A percentile compares a stretch with the other conserved stretches of the same genome.
Evolutionary conservation across 2,797 vertebrate species (phyloP).

Genomic region (Lacerta bilineata): DNA sequence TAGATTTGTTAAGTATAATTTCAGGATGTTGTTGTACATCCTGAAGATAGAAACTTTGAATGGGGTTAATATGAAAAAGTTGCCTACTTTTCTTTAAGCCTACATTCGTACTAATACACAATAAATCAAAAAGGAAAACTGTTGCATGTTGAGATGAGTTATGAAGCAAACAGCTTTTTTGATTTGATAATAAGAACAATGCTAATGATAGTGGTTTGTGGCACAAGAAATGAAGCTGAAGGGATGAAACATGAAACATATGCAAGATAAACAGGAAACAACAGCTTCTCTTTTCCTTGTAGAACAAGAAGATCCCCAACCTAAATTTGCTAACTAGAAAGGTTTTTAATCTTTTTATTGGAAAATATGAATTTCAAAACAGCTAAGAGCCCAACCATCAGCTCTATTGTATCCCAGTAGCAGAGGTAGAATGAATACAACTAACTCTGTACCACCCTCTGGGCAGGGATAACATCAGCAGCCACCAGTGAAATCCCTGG

Average conservation of each 20-base stretch:
- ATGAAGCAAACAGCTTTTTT: not conserved
- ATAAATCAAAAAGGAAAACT: not conserved
- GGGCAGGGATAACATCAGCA: not conserved
- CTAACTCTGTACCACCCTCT: not conserved
- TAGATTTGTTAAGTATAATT: conserved; percentile 34
- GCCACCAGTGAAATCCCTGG: not conserved
- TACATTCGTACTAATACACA: not conserved
- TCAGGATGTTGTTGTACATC: conserved; percentile 21
- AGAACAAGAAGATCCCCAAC: not conserved
- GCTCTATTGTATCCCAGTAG: not conserved
- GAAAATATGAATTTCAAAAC: not conserved
- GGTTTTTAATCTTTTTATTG: conserved; percentile 39
- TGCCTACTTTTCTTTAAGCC: conserved; percentile 10
- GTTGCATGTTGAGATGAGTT: not conserved
- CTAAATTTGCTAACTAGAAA: conserved; percentile 38
- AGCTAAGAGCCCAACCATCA: not conserved
- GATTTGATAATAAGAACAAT: not conserved
- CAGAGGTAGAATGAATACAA: not conserved
- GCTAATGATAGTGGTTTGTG: not conserved
- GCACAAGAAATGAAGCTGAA: not conserved
- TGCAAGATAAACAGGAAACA: conserved; percentile 24
- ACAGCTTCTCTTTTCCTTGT: conserved; percentile 1
- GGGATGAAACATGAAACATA: not conserved
- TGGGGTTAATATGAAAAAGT: not conserved
- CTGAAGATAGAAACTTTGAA: not conserved